Percentiles rank a stretch among this genome's conserved stretches.
These are phyloP conservation scores for Steinernema feltiae DNA, from an alignment of 1,140 invertebrate species.

Conservation along the genomic window DNA sequence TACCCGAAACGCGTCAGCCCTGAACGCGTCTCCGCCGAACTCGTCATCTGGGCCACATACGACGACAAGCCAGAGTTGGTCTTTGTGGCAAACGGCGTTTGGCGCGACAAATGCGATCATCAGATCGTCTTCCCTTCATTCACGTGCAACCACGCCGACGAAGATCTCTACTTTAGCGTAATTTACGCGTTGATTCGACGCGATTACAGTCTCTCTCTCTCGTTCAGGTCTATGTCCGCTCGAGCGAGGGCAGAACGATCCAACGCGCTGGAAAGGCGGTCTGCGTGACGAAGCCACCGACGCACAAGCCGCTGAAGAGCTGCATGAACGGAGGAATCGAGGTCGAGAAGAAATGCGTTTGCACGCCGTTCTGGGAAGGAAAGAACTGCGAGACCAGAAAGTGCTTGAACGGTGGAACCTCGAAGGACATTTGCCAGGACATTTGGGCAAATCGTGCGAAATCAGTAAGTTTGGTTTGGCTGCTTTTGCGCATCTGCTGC, in stretches of 20 bases:
- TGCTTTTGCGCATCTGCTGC: too few species aligned
- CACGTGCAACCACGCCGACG: slow-evolving; percentile 26
- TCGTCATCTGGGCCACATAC: slow-evolving; percentile 33
- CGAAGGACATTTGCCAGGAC: slow-evolving; percentile 23
- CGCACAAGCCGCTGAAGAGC: slow-evolving; percentile 22
- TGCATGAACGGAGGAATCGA: slow-evolving; percentile 39
- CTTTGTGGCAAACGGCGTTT: slow-evolving; percentile 39
- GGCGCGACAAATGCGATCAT: slow-evolving; percentile 35
- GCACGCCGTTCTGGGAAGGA: slow-evolving; percentile 32
- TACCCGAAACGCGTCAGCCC: neutral
- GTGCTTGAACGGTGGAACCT: slow-evolving; percentile 39
- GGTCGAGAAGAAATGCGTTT: slow-evolving; percentile 38
- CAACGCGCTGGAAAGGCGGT: slow-evolving; percentile 35
- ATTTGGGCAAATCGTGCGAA: slow-evolving; percentile 26
- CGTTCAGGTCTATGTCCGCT: slow-evolving; percentile 33
- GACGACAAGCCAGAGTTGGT: slow-evolving; percentile 26
- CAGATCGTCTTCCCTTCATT: slow-evolving; percentile 41
- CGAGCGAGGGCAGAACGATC: slow-evolving; percentile 34
- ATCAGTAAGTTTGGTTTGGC: too few species aligned
- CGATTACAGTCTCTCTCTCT: too few species aligned
- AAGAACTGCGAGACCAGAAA: slow-evolving; percentile 26
- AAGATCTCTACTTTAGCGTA: slow-evolving; percentile 38
- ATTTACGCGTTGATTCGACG: neutral
- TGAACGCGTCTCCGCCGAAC: slow-evolving; percentile 24
- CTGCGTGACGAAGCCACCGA: slow-evolving; percentile 29